Conservation (phyloP, 2,113 vertebrate species). For the Xyliphius kryptos region DNA sequence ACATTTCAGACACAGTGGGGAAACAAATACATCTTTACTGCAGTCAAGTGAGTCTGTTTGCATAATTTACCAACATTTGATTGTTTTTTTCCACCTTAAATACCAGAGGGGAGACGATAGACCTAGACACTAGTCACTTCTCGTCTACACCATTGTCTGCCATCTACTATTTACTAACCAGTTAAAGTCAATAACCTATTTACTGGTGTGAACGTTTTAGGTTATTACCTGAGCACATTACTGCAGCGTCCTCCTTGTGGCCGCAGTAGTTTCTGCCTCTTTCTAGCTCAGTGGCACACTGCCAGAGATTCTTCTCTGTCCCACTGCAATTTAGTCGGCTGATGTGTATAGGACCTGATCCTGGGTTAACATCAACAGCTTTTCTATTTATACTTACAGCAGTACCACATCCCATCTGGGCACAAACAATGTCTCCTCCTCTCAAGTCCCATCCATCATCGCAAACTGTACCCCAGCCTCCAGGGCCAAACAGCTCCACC, state of each 20-base stretch:
- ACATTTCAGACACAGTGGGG: too few species aligned
- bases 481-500: slow-evolving; percentile 37
- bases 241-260: slow-evolving; percentile 46
- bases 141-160: too few species aligned
- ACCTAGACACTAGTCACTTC: too few species aligned
- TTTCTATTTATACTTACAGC: slow-evolving; percentile 1
- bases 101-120: too few species aligned
- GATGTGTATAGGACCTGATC: slow-evolving; percentile 35
- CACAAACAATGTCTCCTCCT: slow-evolving; percentile 43
- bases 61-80: too few species aligned
- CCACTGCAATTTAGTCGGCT: slow-evolving; percentile 43
- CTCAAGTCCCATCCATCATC: slow-evolving; percentile 41
- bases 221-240: slow-evolving; percentile 49
- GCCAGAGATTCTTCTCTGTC: slow-evolving; percentile 38
- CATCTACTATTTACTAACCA: too few species aligned
- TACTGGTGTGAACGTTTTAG: too few species aligned
- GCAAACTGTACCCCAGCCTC: slow-evolving; percentile 47
- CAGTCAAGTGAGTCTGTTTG: too few species aligned
- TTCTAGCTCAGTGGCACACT: slow-evolving; percentile 20
- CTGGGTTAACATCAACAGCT: slow-evolving; percentile 2
- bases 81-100: too few species aligned
- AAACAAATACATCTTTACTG: too few species aligned
- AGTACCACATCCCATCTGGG: slow-evolving; percentile 44
- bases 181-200: too few species aligned
- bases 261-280: slow-evolving; percentile 31